A percentile compares a stretch with the other conserved stretches of the same genome.
Evolutionary conservation across 2,888 invertebrate species (phyloP).

Genomic region (Melanchra persicariae): DNA sequence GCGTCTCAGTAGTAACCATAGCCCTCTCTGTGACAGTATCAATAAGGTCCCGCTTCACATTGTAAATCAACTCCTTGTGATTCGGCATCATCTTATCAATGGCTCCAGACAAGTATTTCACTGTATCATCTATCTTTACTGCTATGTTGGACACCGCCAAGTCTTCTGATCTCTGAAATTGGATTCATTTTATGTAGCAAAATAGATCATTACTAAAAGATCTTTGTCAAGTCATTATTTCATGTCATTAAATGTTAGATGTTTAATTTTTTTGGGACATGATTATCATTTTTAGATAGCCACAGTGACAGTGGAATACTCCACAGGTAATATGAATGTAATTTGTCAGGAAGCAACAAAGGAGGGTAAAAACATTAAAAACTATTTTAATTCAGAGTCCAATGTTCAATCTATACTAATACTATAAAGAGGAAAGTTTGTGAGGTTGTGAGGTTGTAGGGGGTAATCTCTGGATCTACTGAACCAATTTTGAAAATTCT

Average conservation of each 20-base stretch:
- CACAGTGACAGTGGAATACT: constrained; percentile 23
- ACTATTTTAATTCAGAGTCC: neutral
- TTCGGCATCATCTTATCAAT: constrained; percentile 92
- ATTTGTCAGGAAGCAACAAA: constrained; percentile 1
- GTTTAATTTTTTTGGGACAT: constrained; percentile 4
- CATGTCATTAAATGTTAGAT: neutral
- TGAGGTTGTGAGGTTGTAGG: no score
- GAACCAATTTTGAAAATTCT: no score
- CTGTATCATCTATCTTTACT: constrained; percentile 90
- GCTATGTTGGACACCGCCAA: constrained; percentile 92
- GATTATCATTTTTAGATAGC: constrained; percentile 5
- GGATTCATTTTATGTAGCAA: constrained; percentile 13
- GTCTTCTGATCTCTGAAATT: constrained; percentile 88
- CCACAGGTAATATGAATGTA: constrained; percentile 10
- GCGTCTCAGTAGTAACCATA: constrained; percentile 87
- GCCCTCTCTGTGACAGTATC: constrained; percentile 90
- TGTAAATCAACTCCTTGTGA: constrained; percentile 91
- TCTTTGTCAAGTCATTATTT: constrained; percentile 18
- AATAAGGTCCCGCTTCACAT: constrained; percentile 92
- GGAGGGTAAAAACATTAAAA: neutral
- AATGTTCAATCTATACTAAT: no score
- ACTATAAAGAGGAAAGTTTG: no score
- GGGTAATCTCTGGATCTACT: no score
- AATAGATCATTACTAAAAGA: neutral
- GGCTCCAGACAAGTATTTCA: constrained; percentile 89